A percentile compares a stretch with the other conserved stretches of the same genome.
Conservation (phyloP, 2,888 invertebrate species). For the Epirrita christyi region DNA sequence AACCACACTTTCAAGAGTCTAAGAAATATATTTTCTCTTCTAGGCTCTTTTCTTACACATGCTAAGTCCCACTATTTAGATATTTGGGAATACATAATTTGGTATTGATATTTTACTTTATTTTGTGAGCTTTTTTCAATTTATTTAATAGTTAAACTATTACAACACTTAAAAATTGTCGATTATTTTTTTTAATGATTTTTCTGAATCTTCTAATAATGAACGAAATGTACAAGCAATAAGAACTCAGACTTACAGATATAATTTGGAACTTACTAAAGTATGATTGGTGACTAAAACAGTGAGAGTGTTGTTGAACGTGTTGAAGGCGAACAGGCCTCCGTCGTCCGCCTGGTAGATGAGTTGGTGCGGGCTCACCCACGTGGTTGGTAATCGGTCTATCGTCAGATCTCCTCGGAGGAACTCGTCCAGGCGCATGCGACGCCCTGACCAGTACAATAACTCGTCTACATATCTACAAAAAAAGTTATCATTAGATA, state of each 20-base stretch:
- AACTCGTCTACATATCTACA: slow-evolving; percentile 93
- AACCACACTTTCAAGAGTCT: slow-evolving; percentile 41
- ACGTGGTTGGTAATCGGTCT: slow-evolving; percentile 90
- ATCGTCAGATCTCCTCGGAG: slow-evolving; percentile 91
- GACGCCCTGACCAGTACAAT: slow-evolving; percentile 94
- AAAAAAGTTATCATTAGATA: background rate
- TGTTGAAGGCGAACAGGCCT: slow-evolving; percentile 91
- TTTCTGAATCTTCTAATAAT: background rate
- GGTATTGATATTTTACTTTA: slow-evolving; percentile 6
- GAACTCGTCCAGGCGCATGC: slow-evolving; percentile 94
- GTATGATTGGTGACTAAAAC: slow-evolving; percentile 95
- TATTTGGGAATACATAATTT: slow-evolving; percentile 32
- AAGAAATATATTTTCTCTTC: slow-evolving; percentile 33
- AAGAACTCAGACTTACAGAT: too few relatives aligned
- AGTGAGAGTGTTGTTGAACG: slow-evolving; percentile 90
- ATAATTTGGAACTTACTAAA: slow-evolving; percentile 83
- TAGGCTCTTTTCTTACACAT: slow-evolving; percentile 29
- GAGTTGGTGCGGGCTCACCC: slow-evolving; percentile 93
- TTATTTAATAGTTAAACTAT: too few relatives aligned
- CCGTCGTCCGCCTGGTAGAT: slow-evolving; percentile 95
- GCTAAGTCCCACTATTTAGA: slow-evolving; percentile 33
- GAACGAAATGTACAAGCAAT: too few relatives aligned
- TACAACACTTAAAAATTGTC: too few relatives aligned
- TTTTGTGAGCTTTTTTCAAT: slow-evolving; percentile 6
- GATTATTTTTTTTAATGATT: too few relatives aligned